Evolutionary conservation across 1,140 invertebrate species (phyloP), one percentile per base, ranked within the genome.

Genomic region (Cyrtorhinus lividipennis): DNA sequence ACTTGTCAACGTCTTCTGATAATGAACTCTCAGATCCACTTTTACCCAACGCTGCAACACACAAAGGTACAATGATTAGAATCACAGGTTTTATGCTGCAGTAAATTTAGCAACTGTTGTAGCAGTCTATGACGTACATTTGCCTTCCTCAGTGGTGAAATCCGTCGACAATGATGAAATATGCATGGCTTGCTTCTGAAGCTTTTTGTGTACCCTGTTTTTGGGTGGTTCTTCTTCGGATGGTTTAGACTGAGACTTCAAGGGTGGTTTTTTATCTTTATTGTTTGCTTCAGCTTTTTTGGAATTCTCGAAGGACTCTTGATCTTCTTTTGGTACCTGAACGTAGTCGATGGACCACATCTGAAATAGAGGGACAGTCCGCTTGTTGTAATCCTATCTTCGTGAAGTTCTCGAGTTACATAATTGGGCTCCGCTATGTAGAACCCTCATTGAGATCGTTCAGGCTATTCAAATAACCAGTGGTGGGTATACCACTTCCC

Each of bases 291-390:
- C 59, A 1, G 25, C 59, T 45, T 56, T 66, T 57, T 61, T 63
- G 24, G 67, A 24, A 30, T 24, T 66, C 30, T 64, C 57, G 24
- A 57, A 56, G 30, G 30, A 30, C 13, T 61, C 66, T 27, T 24
- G 38, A 56, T 65, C 68, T 65, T 87, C 83, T 62, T 83, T 81
- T 58, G 88, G 87, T 62, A 93, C 88, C 78, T 95, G 90, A 27
- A 92, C 84, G 76, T 94, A 94, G 72, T 95, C 92, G 64, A 95
- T 81, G 5, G 91, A 94, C 92, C 94, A 98, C 90, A 98, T 95
- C 86, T 93, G 70, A n/a, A n/a, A n/a, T n/a, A n/a, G n/a, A n/a
- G n/a, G n/a, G n/a, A n/a, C n/a, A n/a, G n/a, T n/a, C n/a, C n/a
- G n/a, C n/a, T n/a, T n/a, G n/a, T n/a, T n/a, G n/a, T n/a, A n/a